phyloP scores from a whole-genome alignment of 2,797 vertebrate genomes.

The Mormyrus proboscirostris region DNA sequence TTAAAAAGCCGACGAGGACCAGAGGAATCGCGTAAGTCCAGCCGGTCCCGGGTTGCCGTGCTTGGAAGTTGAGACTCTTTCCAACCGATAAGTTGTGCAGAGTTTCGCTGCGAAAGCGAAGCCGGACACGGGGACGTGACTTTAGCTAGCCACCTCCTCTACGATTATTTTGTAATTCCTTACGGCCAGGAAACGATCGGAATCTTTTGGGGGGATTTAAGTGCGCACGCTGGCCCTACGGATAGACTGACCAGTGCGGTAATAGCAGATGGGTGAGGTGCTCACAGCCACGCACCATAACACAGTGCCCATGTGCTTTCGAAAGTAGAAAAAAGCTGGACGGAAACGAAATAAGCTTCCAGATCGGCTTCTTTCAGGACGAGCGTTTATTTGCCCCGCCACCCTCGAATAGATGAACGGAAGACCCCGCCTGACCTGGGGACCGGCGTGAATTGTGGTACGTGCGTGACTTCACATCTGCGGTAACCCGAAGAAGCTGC shows the following conservation, averaged over 20 bases:
- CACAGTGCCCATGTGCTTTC: constrained; percentile 9
- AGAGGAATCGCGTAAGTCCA: neutral
- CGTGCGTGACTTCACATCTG: neutral
- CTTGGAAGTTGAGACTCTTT: neutral
- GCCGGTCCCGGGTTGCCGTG: neutral
- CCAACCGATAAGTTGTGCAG: neutral
- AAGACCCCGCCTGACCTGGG: neutral
- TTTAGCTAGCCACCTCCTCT: neutral
- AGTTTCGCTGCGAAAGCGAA: constrained; percentile 1
- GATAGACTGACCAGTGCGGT: neutral
- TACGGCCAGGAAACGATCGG: neutral
- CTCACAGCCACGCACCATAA: neutral
- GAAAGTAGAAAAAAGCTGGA: neutral
- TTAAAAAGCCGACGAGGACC: neutral
- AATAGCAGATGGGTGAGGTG: neutral
- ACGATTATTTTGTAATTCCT: neutral
- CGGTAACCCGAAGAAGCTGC: neutral
- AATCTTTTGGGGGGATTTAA: neutral
- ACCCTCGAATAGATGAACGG: neutral
- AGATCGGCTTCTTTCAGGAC: neutral
- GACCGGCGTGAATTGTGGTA: neutral
- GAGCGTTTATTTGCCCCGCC: neutral
- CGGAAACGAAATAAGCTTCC: neutral
- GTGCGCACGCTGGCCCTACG: neutral
- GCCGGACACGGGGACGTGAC: neutral